phyloP scores from a whole-genome alignment of 2,888 invertebrate genomes.

The Xestia c-nigrum region DNA sequence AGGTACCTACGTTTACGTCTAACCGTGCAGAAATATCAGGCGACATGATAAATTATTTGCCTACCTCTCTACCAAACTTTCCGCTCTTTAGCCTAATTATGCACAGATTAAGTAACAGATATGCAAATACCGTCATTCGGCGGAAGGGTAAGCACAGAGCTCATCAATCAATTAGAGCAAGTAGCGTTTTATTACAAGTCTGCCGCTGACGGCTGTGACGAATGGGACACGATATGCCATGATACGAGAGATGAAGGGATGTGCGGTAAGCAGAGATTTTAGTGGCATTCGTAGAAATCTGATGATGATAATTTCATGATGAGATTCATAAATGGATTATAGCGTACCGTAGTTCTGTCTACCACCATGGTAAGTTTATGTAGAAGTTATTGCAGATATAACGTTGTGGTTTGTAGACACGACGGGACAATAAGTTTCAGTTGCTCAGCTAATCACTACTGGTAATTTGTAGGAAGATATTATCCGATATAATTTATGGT shows the following conservation, averaged over 20 bases:
- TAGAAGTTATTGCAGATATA: slow-evolving; percentile 5
- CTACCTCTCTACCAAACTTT: slow-evolving; percentile 24
- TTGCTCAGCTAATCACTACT: slow-evolving; percentile 13
- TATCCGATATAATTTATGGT: slow-evolving; percentile 21
- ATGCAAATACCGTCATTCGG: slow-evolving; percentile 52
- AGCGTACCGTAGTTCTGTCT: not conserved
- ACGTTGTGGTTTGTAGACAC: slow-evolving; percentile 14
- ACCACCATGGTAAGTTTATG: not conserved
- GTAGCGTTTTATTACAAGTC: slow-evolving; percentile 70
- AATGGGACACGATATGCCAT: slow-evolving; percentile 56
- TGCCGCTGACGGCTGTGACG: slow-evolving; percentile 66
- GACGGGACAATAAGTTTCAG: not conserved
- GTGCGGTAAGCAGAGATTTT: not conserved
- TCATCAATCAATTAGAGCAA: slow-evolving; percentile 76
- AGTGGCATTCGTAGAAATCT: not conserved
- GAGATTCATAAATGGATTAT: not conserved
- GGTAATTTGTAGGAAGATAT: slow-evolving; percentile 41
- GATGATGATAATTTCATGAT: not conserved
- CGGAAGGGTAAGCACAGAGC: slow-evolving; percentile 40
- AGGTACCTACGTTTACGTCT: not conserved
- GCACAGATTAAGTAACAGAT: slow-evolving; percentile 47
- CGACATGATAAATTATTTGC: not conserved
- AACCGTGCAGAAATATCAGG: not conserved
- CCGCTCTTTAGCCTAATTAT: slow-evolving; percentile 18
- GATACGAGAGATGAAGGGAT: slow-evolving; percentile 18